Conservation (phyloP, 2,113 vertebrate species). For the Erpornis zantholeuca region DNA sequence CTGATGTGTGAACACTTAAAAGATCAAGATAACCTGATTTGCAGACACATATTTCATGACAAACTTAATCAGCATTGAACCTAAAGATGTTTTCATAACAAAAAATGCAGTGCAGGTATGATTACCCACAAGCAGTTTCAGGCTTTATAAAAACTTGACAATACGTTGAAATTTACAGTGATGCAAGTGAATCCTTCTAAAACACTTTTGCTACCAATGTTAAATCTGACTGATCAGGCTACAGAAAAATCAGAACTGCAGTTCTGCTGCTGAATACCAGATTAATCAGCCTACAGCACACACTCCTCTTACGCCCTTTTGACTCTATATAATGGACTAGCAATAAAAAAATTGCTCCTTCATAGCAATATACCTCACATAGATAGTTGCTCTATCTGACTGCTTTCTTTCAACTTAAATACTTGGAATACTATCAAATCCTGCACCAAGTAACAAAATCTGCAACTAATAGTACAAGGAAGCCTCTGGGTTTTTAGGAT, state of each 20-base stretch:
- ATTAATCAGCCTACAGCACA: background rate
- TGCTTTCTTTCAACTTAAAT: background rate
- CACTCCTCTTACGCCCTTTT: background rate
- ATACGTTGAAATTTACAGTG: background rate
- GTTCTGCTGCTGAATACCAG: background rate
- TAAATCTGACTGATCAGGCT: background rate
- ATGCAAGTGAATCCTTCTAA: background rate
- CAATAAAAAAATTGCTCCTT: background rate
- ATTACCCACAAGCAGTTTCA: background rate
- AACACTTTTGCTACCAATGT: background rate
- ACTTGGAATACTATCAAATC: background rate
- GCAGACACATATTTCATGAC: background rate
- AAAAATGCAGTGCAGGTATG: background rate
- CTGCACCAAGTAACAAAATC: background rate
- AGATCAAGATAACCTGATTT: conserved; percentile 15
- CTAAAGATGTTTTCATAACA: conserved; percentile 3
- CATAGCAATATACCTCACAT: background rate
- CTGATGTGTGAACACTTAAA: background rate
- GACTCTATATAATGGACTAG: background rate
- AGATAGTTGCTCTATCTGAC: background rate
- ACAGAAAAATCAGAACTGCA: background rate
- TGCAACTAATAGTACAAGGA: background rate
- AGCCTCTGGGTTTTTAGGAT: background rate
- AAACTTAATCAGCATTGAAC: background rate
- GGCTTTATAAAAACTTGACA: background rate